Evolutionary conservation across 37 sponge, comb jelly and placozoan genomes (phyloP).

Genomic region (Cladorhizidae sp.): DNA sequence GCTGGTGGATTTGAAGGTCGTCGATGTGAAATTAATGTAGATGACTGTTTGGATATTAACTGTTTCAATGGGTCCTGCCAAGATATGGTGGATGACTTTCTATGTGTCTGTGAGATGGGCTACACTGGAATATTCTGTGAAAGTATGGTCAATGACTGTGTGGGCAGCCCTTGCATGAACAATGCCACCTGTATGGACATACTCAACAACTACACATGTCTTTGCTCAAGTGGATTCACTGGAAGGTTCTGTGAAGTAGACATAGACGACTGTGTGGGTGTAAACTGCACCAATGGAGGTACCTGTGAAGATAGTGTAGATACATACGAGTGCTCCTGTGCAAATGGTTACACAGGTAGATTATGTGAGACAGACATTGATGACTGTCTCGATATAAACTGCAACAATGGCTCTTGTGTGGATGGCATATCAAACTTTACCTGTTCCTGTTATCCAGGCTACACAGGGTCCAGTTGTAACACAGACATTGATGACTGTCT

Average conservation of each 20-base stretch:
- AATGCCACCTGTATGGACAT: constrained; percentile 41
- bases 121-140: constrained; percentile 53
- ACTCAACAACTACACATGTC: constrained; percentile 14
- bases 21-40: constrained; percentile 45
- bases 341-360: constrained; percentile 47
- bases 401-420: constrained; percentile 53
- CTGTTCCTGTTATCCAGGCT: constrained; percentile 60
- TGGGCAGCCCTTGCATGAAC: constrained; percentile 17
- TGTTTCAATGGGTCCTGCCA: constrained; percentile 46
- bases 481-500: constrained; percentile 40
- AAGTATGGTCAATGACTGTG: constrained; percentile 31
- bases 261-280: constrained; percentile 59
- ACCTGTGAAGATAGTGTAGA: constrained; percentile 41
- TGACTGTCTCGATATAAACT: constrained; percentile 29
- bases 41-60: constrained; percentile 47
- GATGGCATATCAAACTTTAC: constrained; percentile 22
- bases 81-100: constrained; percentile 34
- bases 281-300: constrained; percentile 47
- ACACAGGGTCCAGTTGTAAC: constrained; percentile 50
- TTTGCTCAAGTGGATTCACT: constrained; percentile 5
- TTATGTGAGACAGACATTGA: constrained; percentile 49
- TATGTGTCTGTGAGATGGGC: constrained; percentile 44
- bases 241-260: constrained; percentile 26
- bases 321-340: constrained; percentile 47
- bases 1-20: constrained; percentile 47